These are phyloP conservation scores for Lophotis ruficrista DNA, from an alignment of 2,113 vertebrate genomes.

Conservation along the genomic window DNA sequence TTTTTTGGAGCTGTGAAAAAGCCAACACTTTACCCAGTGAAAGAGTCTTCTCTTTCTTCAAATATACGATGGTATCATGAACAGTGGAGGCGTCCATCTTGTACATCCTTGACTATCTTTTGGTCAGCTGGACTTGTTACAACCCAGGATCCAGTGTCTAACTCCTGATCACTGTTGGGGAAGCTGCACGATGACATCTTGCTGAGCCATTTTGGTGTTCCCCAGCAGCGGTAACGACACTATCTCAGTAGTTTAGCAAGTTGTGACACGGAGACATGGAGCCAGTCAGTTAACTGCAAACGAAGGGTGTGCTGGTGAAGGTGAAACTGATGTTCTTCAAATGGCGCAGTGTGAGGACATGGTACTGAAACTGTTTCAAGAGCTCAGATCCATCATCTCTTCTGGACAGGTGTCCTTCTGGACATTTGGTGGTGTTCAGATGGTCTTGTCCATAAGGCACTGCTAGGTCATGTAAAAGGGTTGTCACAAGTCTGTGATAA, in stretches of 20 bases:
- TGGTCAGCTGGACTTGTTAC: background rate
- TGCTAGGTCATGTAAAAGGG: background rate
- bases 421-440: background rate
- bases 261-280: background rate
- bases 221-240: background rate
- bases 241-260: background rate
- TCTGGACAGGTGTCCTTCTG: background rate
- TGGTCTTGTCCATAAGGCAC: background rate
- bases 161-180: background rate
- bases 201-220: background rate
- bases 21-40: background rate
- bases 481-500: background rate
- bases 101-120: background rate
- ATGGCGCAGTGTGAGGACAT: background rate
- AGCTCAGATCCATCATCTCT: background rate
- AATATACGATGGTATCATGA: background rate
- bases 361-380: background rate
- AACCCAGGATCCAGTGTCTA: background rate
- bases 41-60: background rate
- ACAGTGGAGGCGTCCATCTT: background rate
- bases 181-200: background rate
- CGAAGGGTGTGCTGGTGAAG: background rate
- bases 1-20: background rate
- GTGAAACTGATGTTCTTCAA: background rate
- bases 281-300: background rate